Percentiles rank a stretch among this genome's conserved stretches.
Conservation (phyloP, 2,888 invertebrate species). For the Drosophila gaucha region DNA sequence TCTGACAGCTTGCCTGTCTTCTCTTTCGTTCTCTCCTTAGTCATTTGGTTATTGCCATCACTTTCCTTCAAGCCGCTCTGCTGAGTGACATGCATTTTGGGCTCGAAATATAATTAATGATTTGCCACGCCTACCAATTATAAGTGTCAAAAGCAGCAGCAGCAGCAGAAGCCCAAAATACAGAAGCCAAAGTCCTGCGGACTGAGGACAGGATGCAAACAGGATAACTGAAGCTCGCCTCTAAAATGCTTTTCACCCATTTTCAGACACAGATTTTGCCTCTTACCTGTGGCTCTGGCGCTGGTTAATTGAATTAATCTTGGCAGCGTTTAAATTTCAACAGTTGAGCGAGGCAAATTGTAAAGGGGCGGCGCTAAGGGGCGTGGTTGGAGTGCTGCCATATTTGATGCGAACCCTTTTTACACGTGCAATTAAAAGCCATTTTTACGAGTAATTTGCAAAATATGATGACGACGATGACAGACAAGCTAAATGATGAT, state of each 20-base stretch:
- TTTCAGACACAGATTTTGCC: slow-evolving; percentile 30
- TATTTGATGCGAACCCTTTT: slow-evolving; percentile 64
- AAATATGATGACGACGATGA: slow-evolving; percentile 66
- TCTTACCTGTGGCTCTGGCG: slow-evolving; percentile 33
- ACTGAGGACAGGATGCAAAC: slow-evolving; percentile 3
- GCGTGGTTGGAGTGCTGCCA: slow-evolving; percentile 38
- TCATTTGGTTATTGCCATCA: not conserved
- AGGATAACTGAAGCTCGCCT: slow-evolving; percentile 17
- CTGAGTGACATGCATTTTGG: slow-evolving; percentile 70
- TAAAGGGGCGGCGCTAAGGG: not conserved
- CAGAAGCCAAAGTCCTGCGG: slow-evolving; percentile 13
- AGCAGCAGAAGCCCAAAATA: not conserved
- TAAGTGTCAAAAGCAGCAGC: slow-evolving; percentile 71
- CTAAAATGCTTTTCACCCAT: slow-evolving; percentile 48
- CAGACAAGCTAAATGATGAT: slow-evolving; percentile 34
- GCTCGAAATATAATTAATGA: slow-evolving; percentile 77
- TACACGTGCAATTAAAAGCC: slow-evolving; percentile 73
- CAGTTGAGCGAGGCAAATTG: slow-evolving; percentile 26
- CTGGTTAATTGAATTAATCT: slow-evolving; percentile 77
- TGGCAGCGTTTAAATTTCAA: slow-evolving; percentile 61
- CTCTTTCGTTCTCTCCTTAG: not conserved
- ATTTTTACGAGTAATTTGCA: slow-evolving; percentile 75
- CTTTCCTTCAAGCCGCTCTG: slow-evolving; percentile 5
- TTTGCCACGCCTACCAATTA: slow-evolving; percentile 76
- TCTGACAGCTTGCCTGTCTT: slow-evolving; percentile 23